Evolutionary conservation across 2,888 invertebrate species (phyloP).

Genomic region (Cephus pygmeus): DNA sequence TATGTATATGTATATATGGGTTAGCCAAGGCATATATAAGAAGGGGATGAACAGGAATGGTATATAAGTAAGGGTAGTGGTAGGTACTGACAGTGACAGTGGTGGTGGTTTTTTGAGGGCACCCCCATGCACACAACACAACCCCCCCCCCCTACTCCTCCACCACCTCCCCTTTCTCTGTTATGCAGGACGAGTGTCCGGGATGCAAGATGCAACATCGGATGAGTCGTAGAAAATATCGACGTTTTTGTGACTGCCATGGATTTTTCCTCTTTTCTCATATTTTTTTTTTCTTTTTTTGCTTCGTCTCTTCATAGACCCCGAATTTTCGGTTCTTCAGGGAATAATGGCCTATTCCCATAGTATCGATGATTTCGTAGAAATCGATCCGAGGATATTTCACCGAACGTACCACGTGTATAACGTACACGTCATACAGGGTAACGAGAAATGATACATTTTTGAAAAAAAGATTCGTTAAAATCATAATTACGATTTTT

Average conservation of each 20-base stretch:
- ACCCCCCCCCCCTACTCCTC: conserved; percentile 20
- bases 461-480: too few species aligned
- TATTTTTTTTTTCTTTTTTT: conserved; percentile 22
- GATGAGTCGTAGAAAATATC: conserved; percentile 50
- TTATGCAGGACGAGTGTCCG: conserved; percentile 22
- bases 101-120: background rate
- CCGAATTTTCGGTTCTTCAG: conserved; percentile 18
- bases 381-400: conserved; percentile 11
- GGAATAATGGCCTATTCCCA: conserved; percentile 23
- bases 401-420: background rate
- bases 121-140: background rate
- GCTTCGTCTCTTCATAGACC: background rate
- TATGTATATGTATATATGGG: too few species aligned
- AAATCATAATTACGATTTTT: too few species aligned
- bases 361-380: conserved; percentile 15
- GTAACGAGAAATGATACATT: too few species aligned
- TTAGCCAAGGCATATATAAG: too few species aligned
- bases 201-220: conserved; percentile 48
- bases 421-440: too few species aligned
- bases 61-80: background rate
- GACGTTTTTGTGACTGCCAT: conserved; percentile 26
- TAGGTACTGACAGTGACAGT: background rate
- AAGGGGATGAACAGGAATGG: background rate
- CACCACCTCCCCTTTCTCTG: conserved; percentile 19
- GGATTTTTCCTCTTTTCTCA: conserved; percentile 5